Conservation (phyloP, 1,140 invertebrate species). For the Heliconius hewitsoni region DNA sequence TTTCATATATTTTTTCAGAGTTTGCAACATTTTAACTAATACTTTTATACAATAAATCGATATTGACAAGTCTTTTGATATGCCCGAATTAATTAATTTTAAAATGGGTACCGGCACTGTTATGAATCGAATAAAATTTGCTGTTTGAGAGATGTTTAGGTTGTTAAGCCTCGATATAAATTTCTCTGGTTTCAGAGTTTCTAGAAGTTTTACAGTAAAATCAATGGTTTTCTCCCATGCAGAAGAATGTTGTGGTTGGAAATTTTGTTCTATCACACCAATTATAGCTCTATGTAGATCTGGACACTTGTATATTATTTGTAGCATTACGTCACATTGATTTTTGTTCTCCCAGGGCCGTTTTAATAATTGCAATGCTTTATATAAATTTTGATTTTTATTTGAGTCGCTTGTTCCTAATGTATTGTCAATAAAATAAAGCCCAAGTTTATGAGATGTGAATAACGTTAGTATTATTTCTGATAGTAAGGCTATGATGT, state of each 20-base stretch:
- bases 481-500: conserved; percentile 83
- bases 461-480: conserved; percentile 85
- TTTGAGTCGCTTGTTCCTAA: conserved; percentile 82
- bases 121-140: conserved; percentile 79
- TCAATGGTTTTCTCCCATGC: conserved; percentile 82
- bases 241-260: conserved; percentile 82
- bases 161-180: conserved; percentile 64
- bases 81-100: conserved; percentile 70
- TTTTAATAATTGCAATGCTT: conserved; percentile 84
- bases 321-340: conserved; percentile 84
- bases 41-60: conserved; percentile 76
- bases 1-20: conserved; percentile 70
- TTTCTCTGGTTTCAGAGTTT: conserved; percentile 71
- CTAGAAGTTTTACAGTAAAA: conserved; percentile 81
- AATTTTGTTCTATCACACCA: conserved; percentile 81
- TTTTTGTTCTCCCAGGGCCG: conserved; percentile 85
- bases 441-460: conserved; percentile 86
- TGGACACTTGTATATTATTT: conserved; percentile 86
- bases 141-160: conserved; percentile 66
- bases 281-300: conserved; percentile 86
- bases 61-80: conserved; percentile 71
- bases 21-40: conserved; percentile 77
- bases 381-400: conserved; percentile 84
- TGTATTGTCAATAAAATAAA: conserved; percentile 85
- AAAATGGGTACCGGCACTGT: conserved; percentile 79